Conservation (phyloP, 2,113 vertebrate species). For the Ophthalmotilapia sp. region DNA sequence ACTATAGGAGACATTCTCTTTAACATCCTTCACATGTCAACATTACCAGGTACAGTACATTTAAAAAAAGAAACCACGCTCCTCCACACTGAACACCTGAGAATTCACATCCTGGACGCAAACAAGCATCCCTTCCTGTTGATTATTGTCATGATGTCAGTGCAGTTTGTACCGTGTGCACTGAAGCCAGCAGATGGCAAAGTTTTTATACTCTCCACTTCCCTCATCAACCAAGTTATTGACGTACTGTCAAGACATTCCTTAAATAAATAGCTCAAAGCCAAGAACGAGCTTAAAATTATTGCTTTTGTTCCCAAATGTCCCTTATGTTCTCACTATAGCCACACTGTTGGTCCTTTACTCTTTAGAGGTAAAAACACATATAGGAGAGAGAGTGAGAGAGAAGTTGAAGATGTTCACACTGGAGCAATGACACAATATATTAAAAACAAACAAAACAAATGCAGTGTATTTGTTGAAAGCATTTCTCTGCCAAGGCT, state of each 20-base stretch:
- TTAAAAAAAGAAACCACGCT: background rate
- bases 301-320: background rate
- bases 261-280: background rate
- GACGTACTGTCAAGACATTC: background rate
- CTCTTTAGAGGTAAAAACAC: background rate
- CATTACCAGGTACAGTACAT: background rate
- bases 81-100: background rate
- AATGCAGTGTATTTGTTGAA: background rate
- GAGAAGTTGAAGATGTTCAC: background rate
- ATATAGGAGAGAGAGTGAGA: background rate
- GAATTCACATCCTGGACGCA: background rate
- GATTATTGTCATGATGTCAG: background rate
- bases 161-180: background rate
- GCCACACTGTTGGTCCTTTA: background rate
- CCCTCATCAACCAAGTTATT: background rate
- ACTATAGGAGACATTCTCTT: background rate
- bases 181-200: constrained; percentile 8
- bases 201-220: background rate
- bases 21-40: background rate
- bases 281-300: background rate
- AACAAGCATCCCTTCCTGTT: background rate
- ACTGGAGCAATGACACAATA: background rate
- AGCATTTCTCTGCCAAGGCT: background rate
- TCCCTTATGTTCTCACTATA: background rate
- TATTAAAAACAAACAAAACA: background rate